phyloP scores from a whole-genome alignment of 2,888 invertebrate species.

The Drosophila neonasuta region DNA sequence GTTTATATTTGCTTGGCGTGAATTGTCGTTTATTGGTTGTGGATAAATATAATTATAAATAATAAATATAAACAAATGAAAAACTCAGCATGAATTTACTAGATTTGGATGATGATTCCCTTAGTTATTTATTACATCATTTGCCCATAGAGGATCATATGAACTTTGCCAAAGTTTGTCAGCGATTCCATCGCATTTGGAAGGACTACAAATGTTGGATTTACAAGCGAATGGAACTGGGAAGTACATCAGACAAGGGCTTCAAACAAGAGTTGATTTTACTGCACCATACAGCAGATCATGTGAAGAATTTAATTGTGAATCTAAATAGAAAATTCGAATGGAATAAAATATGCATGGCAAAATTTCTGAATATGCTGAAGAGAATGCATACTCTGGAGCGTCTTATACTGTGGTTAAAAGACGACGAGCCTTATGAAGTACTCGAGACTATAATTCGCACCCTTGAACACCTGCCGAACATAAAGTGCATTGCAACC shows the following conservation, averaged over 20 bases:
- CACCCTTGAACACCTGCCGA: constrained; percentile 7
- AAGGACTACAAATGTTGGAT: constrained; percentile 8
- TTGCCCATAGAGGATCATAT: constrained; percentile 28
- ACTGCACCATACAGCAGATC: background rate
- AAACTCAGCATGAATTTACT: constrained; percentile 18
- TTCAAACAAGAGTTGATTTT: constrained; percentile 24
- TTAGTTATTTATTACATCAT: constrained; percentile 20
- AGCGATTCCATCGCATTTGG: constrained; percentile 29
- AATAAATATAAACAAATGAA: background rate
- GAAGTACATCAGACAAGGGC: constrained; percentile 8
- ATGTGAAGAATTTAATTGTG: constrained; percentile 28
- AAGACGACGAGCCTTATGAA: constrained; percentile 19
- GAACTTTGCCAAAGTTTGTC: constrained; percentile 18
- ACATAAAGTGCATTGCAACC: constrained; percentile 24
- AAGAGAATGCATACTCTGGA: constrained; percentile 24
- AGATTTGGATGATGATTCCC: constrained; percentile 39
- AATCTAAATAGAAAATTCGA: constrained; percentile 30
- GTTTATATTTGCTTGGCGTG: constrained; percentile 7
- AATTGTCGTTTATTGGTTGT: constrained; percentile 3
- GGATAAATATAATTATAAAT: background rate
- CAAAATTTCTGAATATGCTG: background rate
- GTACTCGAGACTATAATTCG: constrained; percentile 10
- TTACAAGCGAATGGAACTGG: constrained; percentile 29
- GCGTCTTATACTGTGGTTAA: constrained; percentile 30
- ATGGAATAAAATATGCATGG: constrained; percentile 2